Evolutionary conservation across 1,140 invertebrate genomes (phyloP).

Genomic region (Drosophila arizonae): DNA sequence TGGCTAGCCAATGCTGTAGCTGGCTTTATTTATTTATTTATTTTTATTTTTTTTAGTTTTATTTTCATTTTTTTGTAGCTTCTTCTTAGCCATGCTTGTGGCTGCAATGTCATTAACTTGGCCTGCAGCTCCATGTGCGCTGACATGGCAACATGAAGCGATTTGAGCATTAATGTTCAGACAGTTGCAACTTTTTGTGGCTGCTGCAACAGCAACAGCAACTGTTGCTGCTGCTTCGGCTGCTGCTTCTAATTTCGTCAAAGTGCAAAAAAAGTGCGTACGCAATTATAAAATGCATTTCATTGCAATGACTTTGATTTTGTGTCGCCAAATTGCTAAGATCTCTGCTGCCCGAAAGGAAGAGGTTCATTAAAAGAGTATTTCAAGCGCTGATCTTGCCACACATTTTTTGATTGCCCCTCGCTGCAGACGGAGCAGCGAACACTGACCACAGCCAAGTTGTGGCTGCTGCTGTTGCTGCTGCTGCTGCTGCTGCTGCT

Average conservation of each 20-base stretch:
- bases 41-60: slow-evolving; percentile 32
- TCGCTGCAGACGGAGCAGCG: slow-evolving; percentile 15
- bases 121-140: slow-evolving; percentile 51
- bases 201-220: not conserved
- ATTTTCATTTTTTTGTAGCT: slow-evolving; percentile 35
- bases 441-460: slow-evolving; percentile 47
- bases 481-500: slow-evolving; percentile 50
- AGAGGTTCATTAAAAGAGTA: slow-evolving; percentile 80
- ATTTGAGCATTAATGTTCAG: slow-evolving; percentile 80
- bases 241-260: slow-evolving; percentile 66
- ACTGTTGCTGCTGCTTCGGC: slow-evolving; percentile 6
- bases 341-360: slow-evolving; percentile 49
- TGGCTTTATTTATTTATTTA: slow-evolving; percentile 30
- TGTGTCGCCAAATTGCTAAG: slow-evolving; percentile 75
- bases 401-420: slow-evolving; percentile 77
- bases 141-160: slow-evolving; percentile 80
- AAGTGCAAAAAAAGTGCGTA: slow-evolving; percentile 77
- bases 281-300: slow-evolving; percentile 78
- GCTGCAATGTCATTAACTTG: slow-evolving; percentile 78
- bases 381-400: slow-evolving; percentile 73
- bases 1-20: slow-evolving; percentile 73
- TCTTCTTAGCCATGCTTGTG: slow-evolving; percentile 40
- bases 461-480: slow-evolving; percentile 49
- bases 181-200: slow-evolving; percentile 46
- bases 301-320: slow-evolving; percentile 75